Base-by-base conservation (phyloP, 64 coral and sea anemone genomes). In the Porites lutea region DNA sequence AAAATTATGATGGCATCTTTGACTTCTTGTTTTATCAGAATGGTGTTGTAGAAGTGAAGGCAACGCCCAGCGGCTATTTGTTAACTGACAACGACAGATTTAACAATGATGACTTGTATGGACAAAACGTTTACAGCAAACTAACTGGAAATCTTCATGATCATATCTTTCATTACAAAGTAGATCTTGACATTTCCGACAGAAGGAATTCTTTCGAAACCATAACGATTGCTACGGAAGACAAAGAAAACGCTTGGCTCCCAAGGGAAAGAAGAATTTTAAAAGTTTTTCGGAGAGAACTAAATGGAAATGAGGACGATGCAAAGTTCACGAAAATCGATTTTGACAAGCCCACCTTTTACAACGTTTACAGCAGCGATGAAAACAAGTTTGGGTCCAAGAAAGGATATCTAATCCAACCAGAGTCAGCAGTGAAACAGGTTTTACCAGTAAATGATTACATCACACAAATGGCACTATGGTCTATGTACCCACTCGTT, bases 1-100 rank as follows among this genome's bases (percentile, higher is more conserved):
- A 88, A 55, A 89, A 89, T 18, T 93, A 89, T 23, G 92, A 93
- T 52, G 73, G 79, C 77, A 64, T 93, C 18, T 88, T 72, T 43
- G 92, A 93, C 46, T 93, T 88, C 13, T 62, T 93, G 13, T 93
- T 93, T 61, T 93, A 93, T 82, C 92, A 93, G 61, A 93, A 88
- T 82, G 92, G 92, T 20, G 86, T 88, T 15, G 64, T 93, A 12
- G 86, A 93, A 23, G 86, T 93, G 1, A 74, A 85, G 52, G 47
- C 88, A 11, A 71, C 92, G 22, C 74, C 92, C 0, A 76, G 65
- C 19, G 92, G 92, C 2, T 93, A 93, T 52, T 14, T 93, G 13
- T 46, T 51, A 12, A 13, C 72, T 13, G 86, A 76, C 4, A 88
- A 72, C 20, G 22, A 48, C 20, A 18, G 14, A 53, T 2, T 16